Base-by-base conservation (phyloP, 2,113 vertebrate genomes). In the Microcebus murinus region DNA sequence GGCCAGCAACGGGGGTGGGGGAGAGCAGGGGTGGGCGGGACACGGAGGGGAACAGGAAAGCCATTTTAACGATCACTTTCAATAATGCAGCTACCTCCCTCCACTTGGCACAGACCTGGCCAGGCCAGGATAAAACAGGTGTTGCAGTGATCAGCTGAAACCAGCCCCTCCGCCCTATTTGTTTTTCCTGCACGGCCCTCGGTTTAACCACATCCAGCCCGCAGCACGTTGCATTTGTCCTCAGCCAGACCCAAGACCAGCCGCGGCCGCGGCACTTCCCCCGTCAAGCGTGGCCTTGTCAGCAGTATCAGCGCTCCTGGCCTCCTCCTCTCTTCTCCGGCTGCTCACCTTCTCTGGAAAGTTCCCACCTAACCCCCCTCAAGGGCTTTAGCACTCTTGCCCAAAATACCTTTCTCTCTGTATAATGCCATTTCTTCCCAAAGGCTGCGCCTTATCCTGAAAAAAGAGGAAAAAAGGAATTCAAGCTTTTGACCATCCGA, bases 161-260 rank as follows among this genome's bases (percentile, higher is more conserved):
- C 70, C 71, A 23, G 71, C 29, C 20, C 31, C 77, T 4, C 23
- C 0, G 25, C 45, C 79, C 34, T 42, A 82, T 39, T 77, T 82
- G 77, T 39, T 77, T 65, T 55, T 39, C 61, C 79, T 25, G 21
- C 14, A 4, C 65, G 1, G 82, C 34, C 45, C 21, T 57, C 4
- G 4, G 55, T 31, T 36, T 8, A 36, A 36, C 48, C 61, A 50
- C 68, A 9, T 0, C 18, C 20, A 61, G 84, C 23, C 48, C 55
- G 5, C 27, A 10, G 39, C 68, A 0, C n/a, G 1, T 0, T 1
- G 48, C 1, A 1, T 29, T 15, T 79, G 39, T 71, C 77, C 82
- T 77, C 55, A 1, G 1, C 1, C 1, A 1, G 85, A 59, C 6
- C 0, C 59, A 7, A 4, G 59, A 11, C 48, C 1, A 5, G 59